Evolutionary conservation across 2,888 invertebrate species (phyloP), one percentile per base, ranked within the genome.

Genomic region (Phasia obesa): DNA sequence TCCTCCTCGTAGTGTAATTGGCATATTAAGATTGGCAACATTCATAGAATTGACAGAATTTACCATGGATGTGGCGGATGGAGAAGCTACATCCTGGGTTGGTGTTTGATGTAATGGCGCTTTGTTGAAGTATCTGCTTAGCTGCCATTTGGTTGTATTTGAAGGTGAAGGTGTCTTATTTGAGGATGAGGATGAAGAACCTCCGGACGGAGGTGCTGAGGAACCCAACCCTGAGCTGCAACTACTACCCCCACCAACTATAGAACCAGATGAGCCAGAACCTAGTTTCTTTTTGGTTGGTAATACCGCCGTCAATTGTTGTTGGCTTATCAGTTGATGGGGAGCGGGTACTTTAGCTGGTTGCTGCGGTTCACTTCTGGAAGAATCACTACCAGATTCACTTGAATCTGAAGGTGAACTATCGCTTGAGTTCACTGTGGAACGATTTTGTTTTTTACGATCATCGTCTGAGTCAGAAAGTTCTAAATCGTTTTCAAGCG

Each of bases 401-500:
- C 91, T 91, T 11, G 91, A 90, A 57, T 89, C 90, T 1, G 90
- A 87, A 47, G 89, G 90, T 6, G 91, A 90, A 81, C 90, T 90
- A 76, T 93, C 93, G 76, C 94, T 94, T 53, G 93, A 93, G 84
- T 94, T 91, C 5, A 92, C 92, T 51, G 93, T 85, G 3, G 90
- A 89, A n/a, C 87, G 85, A 15, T 87, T 86, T 85, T 92, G 90
- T 87, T 92, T 91, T 74, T 91, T 91, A 31, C 90, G 90, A 74
- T 96, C 96, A 88, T 96, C 96, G 87, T 96, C 96, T 88, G 96
- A 96, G 90, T 96, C 96, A 19, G 96, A 96, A 78, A 96, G 91
- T 81, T 94, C 94, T 86, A 96, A 93, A 92, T 96, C 96, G 90
- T 94, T 94, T 86, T 93, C 92, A 85, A 94, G 90, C 88, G 89